Evolutionary conservation across 1,140 invertebrate genomes (phyloP).

Genomic region (Hyphantria cunea): DNA sequence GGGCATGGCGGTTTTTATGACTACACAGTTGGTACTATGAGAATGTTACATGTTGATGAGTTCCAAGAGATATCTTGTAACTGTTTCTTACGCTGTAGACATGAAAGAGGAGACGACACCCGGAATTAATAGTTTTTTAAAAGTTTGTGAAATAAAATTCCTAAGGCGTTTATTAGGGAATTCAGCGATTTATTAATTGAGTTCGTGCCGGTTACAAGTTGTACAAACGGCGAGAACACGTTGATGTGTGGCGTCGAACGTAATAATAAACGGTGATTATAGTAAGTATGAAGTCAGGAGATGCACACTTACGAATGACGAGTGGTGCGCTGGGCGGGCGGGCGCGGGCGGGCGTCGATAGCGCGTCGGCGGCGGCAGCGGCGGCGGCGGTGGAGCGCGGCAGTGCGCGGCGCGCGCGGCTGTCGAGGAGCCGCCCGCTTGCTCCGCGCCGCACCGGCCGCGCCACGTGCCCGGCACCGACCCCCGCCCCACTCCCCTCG

Average conservation of each 20-base stretch:
- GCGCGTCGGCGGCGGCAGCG: neutral
- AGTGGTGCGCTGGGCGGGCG: constrained; percentile 22
- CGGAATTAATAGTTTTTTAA: no score
- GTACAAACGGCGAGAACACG: neutral
- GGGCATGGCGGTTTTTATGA: no score
- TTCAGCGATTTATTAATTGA: no score
- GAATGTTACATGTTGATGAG: no score
- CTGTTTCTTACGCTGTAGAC: no score
- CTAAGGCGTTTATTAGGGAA: no score
- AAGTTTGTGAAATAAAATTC: no score
- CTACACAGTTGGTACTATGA: no score
- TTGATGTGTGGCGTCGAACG: neutral
- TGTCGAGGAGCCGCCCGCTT: constrained; percentile 48
- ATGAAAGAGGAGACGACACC: no score
- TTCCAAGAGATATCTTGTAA: no score
- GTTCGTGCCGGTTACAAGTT: no score
- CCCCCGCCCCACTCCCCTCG: constrained; percentile 10
- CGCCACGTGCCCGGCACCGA: constrained; percentile 20
- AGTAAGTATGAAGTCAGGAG: neutral
- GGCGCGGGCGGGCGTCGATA: constrained; percentile 30
- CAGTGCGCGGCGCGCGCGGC: constrained; percentile 65
- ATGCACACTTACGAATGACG: constrained; percentile 14
- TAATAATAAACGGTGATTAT: neutral
- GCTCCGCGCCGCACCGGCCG: constrained; percentile 18
- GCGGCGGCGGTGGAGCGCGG: constrained; percentile 18